Evolutionary conservation across 2,888 invertebrate genomes (phyloP), one percentile per base, ranked within the genome.

Genomic region (Oxycera nigricornis): DNA sequence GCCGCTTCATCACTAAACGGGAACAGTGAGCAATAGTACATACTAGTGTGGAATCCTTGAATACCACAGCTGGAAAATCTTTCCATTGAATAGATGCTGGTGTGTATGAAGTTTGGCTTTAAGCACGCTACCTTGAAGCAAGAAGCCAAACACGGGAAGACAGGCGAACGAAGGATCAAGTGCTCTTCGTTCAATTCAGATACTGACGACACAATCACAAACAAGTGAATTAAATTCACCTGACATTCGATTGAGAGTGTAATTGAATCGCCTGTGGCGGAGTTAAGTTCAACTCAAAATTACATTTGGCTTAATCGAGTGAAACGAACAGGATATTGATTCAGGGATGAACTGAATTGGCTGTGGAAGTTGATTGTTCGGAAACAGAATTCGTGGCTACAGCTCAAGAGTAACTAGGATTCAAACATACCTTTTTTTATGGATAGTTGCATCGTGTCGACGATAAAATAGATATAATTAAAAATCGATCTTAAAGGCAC

Each of bases 191-290:
- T 14, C 55, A 68, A n/a, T 50, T 50, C 28, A 6, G 17, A 17
- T 6, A 24, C 2, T 22, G 14, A 3, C 55, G 17, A 14, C 24
- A 55, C 2, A 55, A 65, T 28, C 20, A 24, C 28, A 70, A 70
- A 70, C 70, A 70, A 20, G 14, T 70, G 22, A 70, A 70, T 70
- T 30, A 41, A 65, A 55, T 55, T n/a, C 70, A 17, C 20, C 30
- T 30, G 52, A 70, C 22, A 28, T 50, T 24, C 9, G 26, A 41
- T 2, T 14, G 17, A 46, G 22, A 30, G 11, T 52, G 52, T 70
- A 70, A 70, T 70, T 52, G 52, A 20, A 70, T 70, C 35, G 52
- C 14, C 31, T 70, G 22, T 22, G 52, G 70, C 20, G 30, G 55
- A 52, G 35, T 70, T 70, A 31, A 41, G 46, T 26, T 41, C 22